A percentile compares a stretch with the other conserved stretches of the same genome.
phyloP scores from a whole-genome alignment of 2,113 vertebrate genomes.

The Scomber scombrus region DNA sequence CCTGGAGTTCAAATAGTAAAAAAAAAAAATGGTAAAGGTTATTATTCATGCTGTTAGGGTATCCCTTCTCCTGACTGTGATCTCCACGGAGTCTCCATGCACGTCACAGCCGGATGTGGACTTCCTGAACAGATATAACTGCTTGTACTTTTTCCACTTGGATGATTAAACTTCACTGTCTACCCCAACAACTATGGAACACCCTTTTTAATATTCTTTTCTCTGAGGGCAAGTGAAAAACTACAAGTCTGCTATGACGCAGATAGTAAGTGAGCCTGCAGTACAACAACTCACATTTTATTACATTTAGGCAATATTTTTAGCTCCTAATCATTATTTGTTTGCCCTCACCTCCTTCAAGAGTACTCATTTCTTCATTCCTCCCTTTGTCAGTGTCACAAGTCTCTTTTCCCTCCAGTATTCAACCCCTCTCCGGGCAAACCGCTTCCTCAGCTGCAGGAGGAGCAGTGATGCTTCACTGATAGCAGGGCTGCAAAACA shows the following conservation, averaged over 20 bases:
- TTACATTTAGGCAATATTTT: neutral
- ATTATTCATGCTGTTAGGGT: neutral
- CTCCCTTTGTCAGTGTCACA: neutral
- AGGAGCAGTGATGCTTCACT: constrained; percentile 66
- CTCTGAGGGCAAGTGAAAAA: neutral
- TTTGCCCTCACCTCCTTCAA: neutral
- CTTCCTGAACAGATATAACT: neutral
- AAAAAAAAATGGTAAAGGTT: constrained; percentile 1
- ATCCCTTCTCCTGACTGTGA: neutral
- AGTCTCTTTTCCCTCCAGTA: neutral
- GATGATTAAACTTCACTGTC: neutral
- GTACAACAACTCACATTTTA: neutral
- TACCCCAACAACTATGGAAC: neutral
- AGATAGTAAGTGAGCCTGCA: neutral
- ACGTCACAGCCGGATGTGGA: constrained; percentile 27
- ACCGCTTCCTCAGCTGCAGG: constrained; percentile 33
- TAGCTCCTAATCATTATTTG: neutral
- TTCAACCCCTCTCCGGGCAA: neutral
- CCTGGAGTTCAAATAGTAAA: constrained; percentile 33
- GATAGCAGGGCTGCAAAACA: constrained; percentile 53
- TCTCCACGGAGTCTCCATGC: neutral
- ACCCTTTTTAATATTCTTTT: constrained; percentile 1
- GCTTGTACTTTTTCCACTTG: constrained; percentile 16
- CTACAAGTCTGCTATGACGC: constrained; percentile 3
- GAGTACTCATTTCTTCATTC: constrained; percentile 15